Base-by-base conservation (phyloP, 2,797 vertebrate species). In the Mormyrops attenuatus region DNA sequence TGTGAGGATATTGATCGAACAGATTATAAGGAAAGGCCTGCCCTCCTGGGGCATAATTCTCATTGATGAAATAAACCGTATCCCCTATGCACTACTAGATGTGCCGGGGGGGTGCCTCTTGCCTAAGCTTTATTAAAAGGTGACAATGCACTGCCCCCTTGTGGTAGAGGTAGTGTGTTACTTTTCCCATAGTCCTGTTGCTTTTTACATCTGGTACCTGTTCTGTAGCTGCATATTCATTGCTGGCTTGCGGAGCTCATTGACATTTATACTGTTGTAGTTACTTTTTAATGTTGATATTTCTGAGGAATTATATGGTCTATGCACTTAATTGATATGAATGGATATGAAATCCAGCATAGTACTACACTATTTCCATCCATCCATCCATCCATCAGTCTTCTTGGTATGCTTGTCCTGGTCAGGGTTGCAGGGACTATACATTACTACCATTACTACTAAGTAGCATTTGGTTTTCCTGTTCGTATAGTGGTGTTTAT, bases 1-100 rank as follows among this genome's bases (percentile, higher is more conserved):
- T 84, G 87, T 90, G 88, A 90, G 88, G 44, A 92, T 92, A 94
- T 93, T 91, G 92, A 94, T 92, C 93, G 89, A 93, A 92, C 38
- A 22, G 9, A 63, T 44, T 38, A 66, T 26, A 57, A 47, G 88
- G 85, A 90, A 91, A 89, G 60, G 92, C 89, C 91, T 66, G 69
- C 91, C 73, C 91, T 89, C 63, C 89, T 87, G 89, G 44, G 88
- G 89, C 91, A 92, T 94, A 91, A 94, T 94, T 92, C 60, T 87
- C 89, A 53, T 66, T 53, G 44, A 53, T 69, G 41, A 60, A 66
- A 66, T 5, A 93, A 92, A 92, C 89, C 90, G 91, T 91, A 41
- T 87, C 52, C 30, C 34, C 30, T 5, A 63, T 66, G 87, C 55
- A 47, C 44, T 88, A 41, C 84, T 77, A 91, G 88, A 73, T 90